phyloP scores from a whole-genome alignment of 30 jellyfish, hydroid and myxozoan species.

The Pseudorhiza aurosa region DNA sequence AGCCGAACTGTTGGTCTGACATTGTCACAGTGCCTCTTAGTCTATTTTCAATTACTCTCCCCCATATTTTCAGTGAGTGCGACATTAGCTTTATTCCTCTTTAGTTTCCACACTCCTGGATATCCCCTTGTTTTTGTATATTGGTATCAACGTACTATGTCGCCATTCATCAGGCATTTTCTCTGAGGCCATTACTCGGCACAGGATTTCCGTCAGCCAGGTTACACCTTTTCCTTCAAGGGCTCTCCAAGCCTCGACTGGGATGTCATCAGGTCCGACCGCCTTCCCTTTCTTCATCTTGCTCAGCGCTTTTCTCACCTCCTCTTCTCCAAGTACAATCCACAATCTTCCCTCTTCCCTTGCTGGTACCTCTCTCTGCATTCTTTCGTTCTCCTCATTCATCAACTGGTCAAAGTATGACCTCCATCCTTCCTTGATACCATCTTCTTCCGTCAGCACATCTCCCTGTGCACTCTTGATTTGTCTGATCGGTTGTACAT shows the following conservation, averaged over 20 bases:
- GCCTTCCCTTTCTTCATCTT: slow-evolving; percentile 48
- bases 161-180: slow-evolving; percentile 45
- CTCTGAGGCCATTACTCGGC: slow-evolving; percentile 13
- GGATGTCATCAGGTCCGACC: slow-evolving; percentile 50
- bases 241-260: slow-evolving; percentile 40
- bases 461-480: slow-evolving; percentile 14
- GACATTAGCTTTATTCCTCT: no score
- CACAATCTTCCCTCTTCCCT: slow-evolving; percentile 3
- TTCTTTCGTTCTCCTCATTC: slow-evolving; percentile 42
- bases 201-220: not conserved
- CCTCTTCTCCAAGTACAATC: not conserved
- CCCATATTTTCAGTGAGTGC: no score
- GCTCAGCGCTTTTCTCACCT: slow-evolving; percentile 36
- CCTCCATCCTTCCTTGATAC: slow-evolving; percentile 26
- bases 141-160: slow-evolving; percentile 22
- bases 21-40: no score
- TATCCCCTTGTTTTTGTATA: slow-evolving; percentile 21
- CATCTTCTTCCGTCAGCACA: slow-evolving; percentile 24
- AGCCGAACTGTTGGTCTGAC: no score
- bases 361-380: not conserved
- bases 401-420: slow-evolving; percentile 15
- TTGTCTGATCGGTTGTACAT: not conserved
- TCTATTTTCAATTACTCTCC: no score
- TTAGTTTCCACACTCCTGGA: no score
- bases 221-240: slow-evolving; percentile 20